A percentile compares a stretch with the other conserved stretches of the same genome.
Evolutionary conservation across 2,888 invertebrate genomes (phyloP).

Genomic region (Apamea crenata): DNA sequence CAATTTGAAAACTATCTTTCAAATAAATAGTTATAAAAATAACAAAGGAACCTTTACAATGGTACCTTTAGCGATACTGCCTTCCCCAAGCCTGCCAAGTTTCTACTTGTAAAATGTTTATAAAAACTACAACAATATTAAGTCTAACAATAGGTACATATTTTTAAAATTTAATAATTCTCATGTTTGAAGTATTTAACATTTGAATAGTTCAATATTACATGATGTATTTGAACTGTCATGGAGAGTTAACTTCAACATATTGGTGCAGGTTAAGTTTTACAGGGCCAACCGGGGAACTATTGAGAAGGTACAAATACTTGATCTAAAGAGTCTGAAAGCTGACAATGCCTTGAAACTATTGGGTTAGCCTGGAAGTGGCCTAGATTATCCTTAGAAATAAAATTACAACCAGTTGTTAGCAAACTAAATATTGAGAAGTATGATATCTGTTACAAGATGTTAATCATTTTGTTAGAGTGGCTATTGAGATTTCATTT

Average conservation of each 20-base stretch:
- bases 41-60: slow-evolving; percentile 64
- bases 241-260: background rate
- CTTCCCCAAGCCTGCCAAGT: slow-evolving; percentile 60
- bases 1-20: slow-evolving; percentile 43
- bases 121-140: slow-evolving; percentile 74
- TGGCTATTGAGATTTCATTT: background rate
- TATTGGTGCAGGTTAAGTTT: background rate
- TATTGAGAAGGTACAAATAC: background rate
- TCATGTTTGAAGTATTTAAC: slow-evolving; percentile 42
- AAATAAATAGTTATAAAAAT: slow-evolving; percentile 68
- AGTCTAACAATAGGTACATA: slow-evolving; percentile 62
- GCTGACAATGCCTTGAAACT: slow-evolving; percentile 1
- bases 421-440: background rate
- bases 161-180: slow-evolving; percentile 43
- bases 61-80: slow-evolving; percentile 48
- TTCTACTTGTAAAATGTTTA: slow-evolving; percentile 72
- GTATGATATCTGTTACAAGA: background rate
- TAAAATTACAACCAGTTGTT: background rate
- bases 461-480: background rate
- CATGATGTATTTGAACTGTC: background rate
- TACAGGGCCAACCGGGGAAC: background rate
- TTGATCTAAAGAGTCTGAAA: background rate
- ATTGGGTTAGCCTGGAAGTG: background rate
- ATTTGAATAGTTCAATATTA: slow-evolving; percentile 66
- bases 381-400: background rate